A percentile compares a stretch with the other conserved stretches of the same genome.
These are phyloP conservation scores for Zenarchopterus dispar DNA, from an alignment of 2,797 vertebrate species.

Conservation along the genomic window DNA sequence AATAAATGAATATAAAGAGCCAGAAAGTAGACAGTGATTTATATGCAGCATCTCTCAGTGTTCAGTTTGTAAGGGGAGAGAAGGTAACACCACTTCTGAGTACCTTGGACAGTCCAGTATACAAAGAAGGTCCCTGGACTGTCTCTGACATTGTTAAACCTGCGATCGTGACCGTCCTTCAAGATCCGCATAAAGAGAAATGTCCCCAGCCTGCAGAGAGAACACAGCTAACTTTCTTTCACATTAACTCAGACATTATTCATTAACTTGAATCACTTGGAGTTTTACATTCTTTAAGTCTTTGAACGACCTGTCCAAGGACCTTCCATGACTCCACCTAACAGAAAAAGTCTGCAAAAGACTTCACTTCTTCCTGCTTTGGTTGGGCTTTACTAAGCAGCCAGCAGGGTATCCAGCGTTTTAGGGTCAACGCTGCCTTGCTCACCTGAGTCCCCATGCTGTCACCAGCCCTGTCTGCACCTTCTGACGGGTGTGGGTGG, in stretches of 20 bases:
- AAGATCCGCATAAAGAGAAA: conserved; percentile 87
- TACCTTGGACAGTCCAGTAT: conserved; percentile 88
- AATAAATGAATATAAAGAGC: conserved; percentile 48
- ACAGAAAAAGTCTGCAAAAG: too few relatives aligned
- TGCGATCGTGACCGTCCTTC: conserved; percentile 83
- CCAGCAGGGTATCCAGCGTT: neutral
- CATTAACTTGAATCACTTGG: conserved; percentile 71
- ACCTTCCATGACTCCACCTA: conserved; percentile 11
- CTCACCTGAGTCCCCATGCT: conserved; percentile 84
- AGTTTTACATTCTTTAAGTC: conserved; percentile 46
- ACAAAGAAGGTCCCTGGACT: conserved; percentile 84
- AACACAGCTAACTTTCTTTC: conserved; percentile 47
- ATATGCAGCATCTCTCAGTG: conserved; percentile 14
- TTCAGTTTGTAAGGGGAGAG: conserved; percentile 28
- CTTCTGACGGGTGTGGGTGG: conserved; percentile 77
- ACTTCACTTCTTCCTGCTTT: neutral
- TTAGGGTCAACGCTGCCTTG: neutral
- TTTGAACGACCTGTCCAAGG: conserved; percentile 46
- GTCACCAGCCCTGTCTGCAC: conserved; percentile 85
- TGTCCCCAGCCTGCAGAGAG: conserved; percentile 74
- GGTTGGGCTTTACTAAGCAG: conserved; percentile 4
- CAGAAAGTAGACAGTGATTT: conserved; percentile 51
- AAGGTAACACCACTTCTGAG: conserved; percentile 25
- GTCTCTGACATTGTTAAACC: conserved; percentile 84
- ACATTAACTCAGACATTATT: conserved; percentile 77